A percentile compares a stretch with the other conserved stretches of the same genome.
Evolutionary conservation across 2,113 vertebrate genomes (phyloP).

Genomic region (Acanthisitta chloris): DNA sequence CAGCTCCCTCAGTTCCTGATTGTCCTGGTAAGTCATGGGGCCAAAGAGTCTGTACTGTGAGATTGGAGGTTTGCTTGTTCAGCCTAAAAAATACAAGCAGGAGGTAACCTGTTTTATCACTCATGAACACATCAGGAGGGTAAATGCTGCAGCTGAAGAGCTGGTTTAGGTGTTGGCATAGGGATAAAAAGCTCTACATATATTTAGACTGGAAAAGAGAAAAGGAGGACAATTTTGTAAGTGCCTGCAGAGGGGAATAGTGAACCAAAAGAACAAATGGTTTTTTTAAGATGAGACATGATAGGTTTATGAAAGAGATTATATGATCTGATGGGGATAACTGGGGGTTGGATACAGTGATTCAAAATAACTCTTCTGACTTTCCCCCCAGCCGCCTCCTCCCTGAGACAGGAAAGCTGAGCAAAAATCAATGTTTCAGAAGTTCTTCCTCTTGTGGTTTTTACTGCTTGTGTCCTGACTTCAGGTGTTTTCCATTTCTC

Average conservation of each 20-base stretch:
- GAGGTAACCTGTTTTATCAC: background rate
- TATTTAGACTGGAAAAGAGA: background rate
- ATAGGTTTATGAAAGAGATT: background rate
- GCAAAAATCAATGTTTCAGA: background rate
- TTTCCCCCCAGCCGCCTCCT: rapidly evolving
- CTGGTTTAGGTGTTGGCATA: background rate
- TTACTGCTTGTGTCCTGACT: background rate
- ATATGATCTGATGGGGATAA: background rate
- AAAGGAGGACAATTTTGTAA: background rate
- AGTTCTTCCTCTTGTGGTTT: background rate
- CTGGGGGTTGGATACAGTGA: background rate
- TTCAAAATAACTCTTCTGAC: background rate
- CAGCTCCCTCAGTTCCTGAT: no score
- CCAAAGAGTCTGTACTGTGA: background rate
- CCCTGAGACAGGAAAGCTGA: background rate
- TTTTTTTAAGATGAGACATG: background rate
- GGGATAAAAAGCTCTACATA: background rate
- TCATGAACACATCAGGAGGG: background rate
- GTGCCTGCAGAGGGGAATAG: background rate
- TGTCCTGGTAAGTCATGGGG: background rate
- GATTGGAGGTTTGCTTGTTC: background rate
- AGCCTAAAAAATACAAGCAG: background rate
- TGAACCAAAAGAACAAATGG: background rate
- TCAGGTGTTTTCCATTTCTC: background rate
- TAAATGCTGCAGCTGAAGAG: background rate